phyloP scores from a whole-genome alignment of 2,797 vertebrate genomes.

The Heliangelus exortis region DNA sequence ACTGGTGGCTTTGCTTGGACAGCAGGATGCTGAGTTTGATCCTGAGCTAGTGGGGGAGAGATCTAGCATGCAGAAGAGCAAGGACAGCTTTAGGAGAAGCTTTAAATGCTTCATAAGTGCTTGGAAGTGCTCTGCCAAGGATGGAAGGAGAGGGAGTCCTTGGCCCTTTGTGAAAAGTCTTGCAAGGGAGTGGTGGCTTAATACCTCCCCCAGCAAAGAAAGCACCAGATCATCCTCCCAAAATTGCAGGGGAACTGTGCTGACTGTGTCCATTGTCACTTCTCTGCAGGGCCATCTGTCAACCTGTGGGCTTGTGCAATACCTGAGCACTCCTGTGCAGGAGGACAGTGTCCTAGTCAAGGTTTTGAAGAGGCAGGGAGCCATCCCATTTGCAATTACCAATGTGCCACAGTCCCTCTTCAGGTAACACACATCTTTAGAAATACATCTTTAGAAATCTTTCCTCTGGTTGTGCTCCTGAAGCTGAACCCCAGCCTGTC shows the following conservation, averaged over 20 bases:
- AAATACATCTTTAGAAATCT: not conserved
- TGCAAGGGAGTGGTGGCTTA: not conserved
- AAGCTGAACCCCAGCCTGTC: not conserved
- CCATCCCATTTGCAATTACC: constrained; percentile 88
- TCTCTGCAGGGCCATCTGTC: constrained; percentile 79
- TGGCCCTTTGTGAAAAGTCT: not conserved
- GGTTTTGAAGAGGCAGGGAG: constrained; percentile 88
- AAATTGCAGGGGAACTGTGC: not conserved
- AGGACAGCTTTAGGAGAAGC: not conserved
- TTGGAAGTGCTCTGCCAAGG: not conserved
- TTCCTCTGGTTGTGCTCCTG: not conserved
- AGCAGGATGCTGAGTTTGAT: not conserved
- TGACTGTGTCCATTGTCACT: fast-evolving
- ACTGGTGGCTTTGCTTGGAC: not conserved
- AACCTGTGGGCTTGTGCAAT: constrained; percentile 79
- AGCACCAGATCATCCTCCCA: not conserved
- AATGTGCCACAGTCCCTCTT: constrained; percentile 85
- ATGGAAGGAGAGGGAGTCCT: not conserved
- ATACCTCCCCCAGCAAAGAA: not conserved
- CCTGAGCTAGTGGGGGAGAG: not conserved
- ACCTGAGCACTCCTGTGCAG: constrained; percentile 66
- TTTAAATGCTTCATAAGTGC: not conserved
- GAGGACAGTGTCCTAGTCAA: constrained; percentile 83
- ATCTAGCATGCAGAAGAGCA: not conserved
- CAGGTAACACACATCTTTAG: constrained; percentile 66